Percentiles rank a stretch among this genome's conserved stretches.
Conservation (phyloP, 2,888 invertebrate species). For the Spodoptera picta region DNA sequence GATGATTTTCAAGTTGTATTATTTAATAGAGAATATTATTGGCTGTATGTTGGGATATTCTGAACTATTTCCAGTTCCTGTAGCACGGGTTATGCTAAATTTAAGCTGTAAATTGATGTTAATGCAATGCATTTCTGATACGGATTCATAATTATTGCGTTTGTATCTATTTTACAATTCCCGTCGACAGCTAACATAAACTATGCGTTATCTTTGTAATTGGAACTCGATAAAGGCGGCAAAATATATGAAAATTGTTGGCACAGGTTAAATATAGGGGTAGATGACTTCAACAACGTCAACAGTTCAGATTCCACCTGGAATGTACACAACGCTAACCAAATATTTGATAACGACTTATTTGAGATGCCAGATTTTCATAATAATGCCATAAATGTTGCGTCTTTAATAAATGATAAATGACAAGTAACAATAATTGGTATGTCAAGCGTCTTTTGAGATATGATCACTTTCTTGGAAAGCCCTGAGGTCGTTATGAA, state of each 20-base stretch:
- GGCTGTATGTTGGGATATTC: slow-evolving; percentile 10
- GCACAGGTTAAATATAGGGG: slow-evolving; percentile 37
- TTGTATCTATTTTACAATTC: slow-evolving; percentile 56
- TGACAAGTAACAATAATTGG: slow-evolving; percentile 30
- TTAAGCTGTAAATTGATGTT: slow-evolving; percentile 54
- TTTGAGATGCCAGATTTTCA: slow-evolving; percentile 10
- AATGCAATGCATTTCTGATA: slow-evolving; percentile 52
- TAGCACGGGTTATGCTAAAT: slow-evolving; percentile 57
- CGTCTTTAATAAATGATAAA: slow-evolving; percentile 13
- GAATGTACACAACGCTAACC: slow-evolving; percentile 1
- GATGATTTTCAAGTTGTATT: too few species aligned
- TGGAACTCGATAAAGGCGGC: slow-evolving; percentile 62
- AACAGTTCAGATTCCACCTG: slow-evolving; percentile 10
- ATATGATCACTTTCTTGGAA: slow-evolving; percentile 53
- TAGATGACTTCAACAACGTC: slow-evolving; percentile 39
- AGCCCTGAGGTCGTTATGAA: slow-evolving; percentile 41
- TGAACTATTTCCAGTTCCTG: slow-evolving; percentile 53
- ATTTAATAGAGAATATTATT: slow-evolving; percentile 1
- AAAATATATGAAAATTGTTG: slow-evolving; percentile 55
- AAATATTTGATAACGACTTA: not conserved
- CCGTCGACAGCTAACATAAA: slow-evolving; percentile 57
- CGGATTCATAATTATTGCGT: slow-evolving; percentile 57
- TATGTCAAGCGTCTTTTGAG: slow-evolving; percentile 32
- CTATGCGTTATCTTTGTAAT: slow-evolving; percentile 62
- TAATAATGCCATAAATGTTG: slow-evolving; percentile 8